These are phyloP conservation scores for Drosophila burlai DNA, from an alignment of 1,140 invertebrate species.

Conservation along the genomic window DNA sequence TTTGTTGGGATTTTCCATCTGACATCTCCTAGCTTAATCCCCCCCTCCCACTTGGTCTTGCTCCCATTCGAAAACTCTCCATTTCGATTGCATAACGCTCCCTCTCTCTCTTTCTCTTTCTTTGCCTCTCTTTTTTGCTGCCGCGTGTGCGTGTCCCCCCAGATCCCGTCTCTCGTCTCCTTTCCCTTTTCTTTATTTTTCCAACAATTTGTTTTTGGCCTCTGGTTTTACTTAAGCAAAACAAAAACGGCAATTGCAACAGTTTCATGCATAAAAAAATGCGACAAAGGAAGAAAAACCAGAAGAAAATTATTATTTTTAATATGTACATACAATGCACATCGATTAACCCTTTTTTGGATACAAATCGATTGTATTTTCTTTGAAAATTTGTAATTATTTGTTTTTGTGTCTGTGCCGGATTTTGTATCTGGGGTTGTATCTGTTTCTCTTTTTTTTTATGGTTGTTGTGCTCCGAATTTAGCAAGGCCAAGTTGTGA, in stretches of 20 bases:
- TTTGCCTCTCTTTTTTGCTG: background rate
- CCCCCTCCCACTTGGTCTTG: constrained; percentile 9
- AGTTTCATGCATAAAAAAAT: constrained; percentile 36
- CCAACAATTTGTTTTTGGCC: constrained; percentile 32
- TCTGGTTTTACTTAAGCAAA: constrained; percentile 50
- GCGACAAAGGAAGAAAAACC: constrained; percentile 40
- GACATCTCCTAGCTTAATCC: background rate
- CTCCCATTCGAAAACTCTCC: constrained; percentile 38
- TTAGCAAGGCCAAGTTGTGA: constrained; percentile 81
- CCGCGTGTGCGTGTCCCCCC: constrained; percentile 22
- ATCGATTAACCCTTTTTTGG: constrained; percentile 25
- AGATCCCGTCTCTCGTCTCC: constrained; percentile 3
- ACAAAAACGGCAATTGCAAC: constrained; percentile 59
- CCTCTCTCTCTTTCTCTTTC: background rate
- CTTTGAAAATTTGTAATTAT: background rate
- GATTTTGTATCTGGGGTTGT: constrained; percentile 22
- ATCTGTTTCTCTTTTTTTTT: constrained; percentile 50
- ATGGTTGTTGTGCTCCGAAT: constrained; percentile 79
- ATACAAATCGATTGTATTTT: constrained; percentile 23
- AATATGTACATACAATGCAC: background rate
- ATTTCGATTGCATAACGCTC: constrained; percentile 48
- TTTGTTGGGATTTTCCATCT: constrained; percentile 8
- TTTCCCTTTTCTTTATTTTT: constrained; percentile 35
- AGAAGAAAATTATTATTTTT: constrained; percentile 26
- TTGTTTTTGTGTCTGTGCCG: constrained; percentile 15